These are phyloP conservation scores for Bubo bubo DNA, from an alignment of 2,113 vertebrate species.

Conservation along the genomic window DNA sequence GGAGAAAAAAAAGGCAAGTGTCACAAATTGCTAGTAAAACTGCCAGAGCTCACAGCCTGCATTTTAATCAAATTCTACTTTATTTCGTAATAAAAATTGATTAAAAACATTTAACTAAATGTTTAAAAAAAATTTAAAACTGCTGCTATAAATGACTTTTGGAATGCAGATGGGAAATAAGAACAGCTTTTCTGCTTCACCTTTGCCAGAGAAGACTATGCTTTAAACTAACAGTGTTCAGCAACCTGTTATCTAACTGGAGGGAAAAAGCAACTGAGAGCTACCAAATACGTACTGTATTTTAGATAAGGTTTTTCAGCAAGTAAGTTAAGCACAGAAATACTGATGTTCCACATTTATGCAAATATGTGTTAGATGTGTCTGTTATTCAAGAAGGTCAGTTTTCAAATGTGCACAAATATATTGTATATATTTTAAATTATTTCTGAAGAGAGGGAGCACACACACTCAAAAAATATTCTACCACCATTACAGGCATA, in stretches of 20 bases:
- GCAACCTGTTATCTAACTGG: background rate
- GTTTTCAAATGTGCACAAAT: background rate
- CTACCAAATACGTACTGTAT: background rate
- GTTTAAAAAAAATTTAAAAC: background rate
- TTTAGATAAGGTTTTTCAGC: background rate
- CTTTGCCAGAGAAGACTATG: background rate
- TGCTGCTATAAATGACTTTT: background rate
- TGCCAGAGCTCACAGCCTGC: background rate
- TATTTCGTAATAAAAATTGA: background rate
- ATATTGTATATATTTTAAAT: background rate
- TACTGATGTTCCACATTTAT: background rate
- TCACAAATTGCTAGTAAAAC: constrained; percentile 4
- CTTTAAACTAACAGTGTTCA: background rate
- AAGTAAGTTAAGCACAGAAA: background rate
- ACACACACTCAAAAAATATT: background rate
- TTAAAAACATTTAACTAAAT: background rate
- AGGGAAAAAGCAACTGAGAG: background rate
- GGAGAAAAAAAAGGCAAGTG: background rate
- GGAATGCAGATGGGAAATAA: background rate
- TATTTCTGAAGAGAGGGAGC: background rate
- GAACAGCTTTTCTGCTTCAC: background rate
- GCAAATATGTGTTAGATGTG: background rate
- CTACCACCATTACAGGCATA: background rate
- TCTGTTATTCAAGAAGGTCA: background rate
- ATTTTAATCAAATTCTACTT: constrained; percentile 16